Percentiles rank a stretch among this genome's conserved stretches.
Evolutionary conservation across 2,888 invertebrate genomes (phyloP).

Genomic region (Nemotelus nigrinus): DNA sequence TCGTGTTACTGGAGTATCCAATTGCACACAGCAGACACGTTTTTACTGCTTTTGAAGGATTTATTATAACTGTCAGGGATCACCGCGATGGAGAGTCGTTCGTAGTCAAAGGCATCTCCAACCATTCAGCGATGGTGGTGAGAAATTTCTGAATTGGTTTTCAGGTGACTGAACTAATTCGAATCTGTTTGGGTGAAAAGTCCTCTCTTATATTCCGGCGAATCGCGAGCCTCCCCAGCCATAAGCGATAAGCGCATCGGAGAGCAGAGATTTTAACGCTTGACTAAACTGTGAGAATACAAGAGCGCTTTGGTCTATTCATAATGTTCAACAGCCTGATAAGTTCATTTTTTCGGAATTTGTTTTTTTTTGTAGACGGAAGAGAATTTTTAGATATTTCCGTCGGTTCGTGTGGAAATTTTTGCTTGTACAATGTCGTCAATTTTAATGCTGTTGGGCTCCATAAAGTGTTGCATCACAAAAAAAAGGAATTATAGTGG

Average conservation of each 20-base stretch:
- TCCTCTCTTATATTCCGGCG: not conserved
- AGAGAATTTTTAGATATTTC: no score
- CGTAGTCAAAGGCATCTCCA: not conserved
- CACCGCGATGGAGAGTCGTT: not conserved
- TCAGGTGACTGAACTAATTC: slow-evolving; percentile 44
- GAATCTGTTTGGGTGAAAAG: slow-evolving; percentile 42
- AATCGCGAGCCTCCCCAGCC: not conserved
- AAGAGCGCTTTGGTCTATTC: slow-evolving; percentile 39
- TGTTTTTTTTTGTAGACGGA: no score
- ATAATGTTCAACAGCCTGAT: slow-evolving; percentile 48
- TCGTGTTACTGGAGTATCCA: not conserved
- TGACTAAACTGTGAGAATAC: slow-evolving; percentile 41
- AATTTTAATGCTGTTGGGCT: no score
- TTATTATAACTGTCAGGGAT: slow-evolving; percentile 36
- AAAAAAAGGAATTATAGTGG: no score
- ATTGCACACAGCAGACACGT: slow-evolving; percentile 27
- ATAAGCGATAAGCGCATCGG: slow-evolving; percentile 24
- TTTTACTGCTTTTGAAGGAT: slow-evolving; percentile 41
- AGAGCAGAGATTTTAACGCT: slow-evolving; percentile 43
- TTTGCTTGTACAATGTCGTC: no score
- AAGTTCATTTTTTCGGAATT: slow-evolving; percentile 21
- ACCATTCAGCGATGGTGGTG: slow-evolving; percentile 29
- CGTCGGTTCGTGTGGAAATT: no score
- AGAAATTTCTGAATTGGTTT: slow-evolving; percentile 42
- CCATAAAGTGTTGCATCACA: no score